Evolutionary conservation across 2,113 vertebrate species (phyloP).

Genomic region (Phaetusa simplex): DNA sequence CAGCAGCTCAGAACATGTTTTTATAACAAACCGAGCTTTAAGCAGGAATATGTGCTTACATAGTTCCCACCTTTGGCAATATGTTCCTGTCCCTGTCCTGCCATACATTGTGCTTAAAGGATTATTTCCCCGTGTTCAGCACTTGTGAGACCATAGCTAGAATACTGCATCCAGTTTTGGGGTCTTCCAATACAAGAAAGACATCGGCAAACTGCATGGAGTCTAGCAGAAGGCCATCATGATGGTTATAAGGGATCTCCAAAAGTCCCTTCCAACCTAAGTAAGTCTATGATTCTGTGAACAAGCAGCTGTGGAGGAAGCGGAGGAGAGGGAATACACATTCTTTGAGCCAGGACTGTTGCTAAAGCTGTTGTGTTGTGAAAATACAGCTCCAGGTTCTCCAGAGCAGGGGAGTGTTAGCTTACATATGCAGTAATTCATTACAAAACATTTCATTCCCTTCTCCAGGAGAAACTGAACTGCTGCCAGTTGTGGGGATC

Average conservation of each 20-base stretch:
- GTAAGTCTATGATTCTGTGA: not conserved
- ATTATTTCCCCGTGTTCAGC: not conserved
- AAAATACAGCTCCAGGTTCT: constrained; percentile 9
- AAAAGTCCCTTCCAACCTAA: not conserved
- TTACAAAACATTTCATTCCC: constrained; percentile 14
- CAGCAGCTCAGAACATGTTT: not conserved
- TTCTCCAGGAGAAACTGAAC: not conserved
- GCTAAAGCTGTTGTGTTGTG: not conserved
- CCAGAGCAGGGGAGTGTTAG: not conserved
- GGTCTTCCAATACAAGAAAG: not conserved
- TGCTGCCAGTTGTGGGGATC: not conserved
- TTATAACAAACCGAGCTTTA: not conserved
- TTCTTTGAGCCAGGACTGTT: not conserved
- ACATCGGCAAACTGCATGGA: not conserved
- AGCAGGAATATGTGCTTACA: not conserved
- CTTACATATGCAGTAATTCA: not conserved
- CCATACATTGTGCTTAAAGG: not conserved
- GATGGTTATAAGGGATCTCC: not conserved
- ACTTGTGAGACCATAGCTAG: not conserved
- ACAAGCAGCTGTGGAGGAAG: constrained; percentile 18
- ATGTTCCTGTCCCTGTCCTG: not conserved
- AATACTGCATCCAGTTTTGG: not conserved
- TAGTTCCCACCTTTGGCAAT: not conserved
- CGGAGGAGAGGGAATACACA: not conserved
- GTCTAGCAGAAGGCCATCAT: not conserved